Evolutionary conservation across 1,140 invertebrate species (phyloP), one percentile per base, ranked within the genome.

Genomic region (Neodiprion lecontei): DNA sequence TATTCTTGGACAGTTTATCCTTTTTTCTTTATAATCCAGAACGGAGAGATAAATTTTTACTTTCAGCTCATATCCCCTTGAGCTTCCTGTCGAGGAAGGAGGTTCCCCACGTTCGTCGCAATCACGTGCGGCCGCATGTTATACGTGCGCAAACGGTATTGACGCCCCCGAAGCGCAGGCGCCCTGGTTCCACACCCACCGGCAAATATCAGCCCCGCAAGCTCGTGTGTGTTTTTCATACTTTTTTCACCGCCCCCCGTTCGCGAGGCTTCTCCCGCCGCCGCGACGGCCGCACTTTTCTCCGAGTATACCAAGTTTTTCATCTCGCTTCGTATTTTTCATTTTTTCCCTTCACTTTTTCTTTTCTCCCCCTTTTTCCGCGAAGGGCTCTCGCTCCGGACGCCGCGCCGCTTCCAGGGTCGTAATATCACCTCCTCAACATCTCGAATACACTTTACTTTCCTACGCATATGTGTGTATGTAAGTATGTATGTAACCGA

Each of bases 81-180:
- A 40, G 28, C 28, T 40, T 40, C 1, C 28, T 40, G 28, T 40
- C 28, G 28, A 40, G 28, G 28, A 40, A 40, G 28, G 28, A 40
- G 28, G 28, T 40, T 40, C 28, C 28, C 28, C 28, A 40, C 28
- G 28, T 40, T 40, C 28, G 28, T 3, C 28, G 53, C 11, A 40
- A 61, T 61, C 53, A 61, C 53, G 53, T 61, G 53, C 53, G 53
- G 53, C 28, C 11, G 53, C 53, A 61, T 61, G 53, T 40, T 40
- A 40, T 61, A 61, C 53, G 53, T 61, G 53, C 53, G 53, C 53
- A 17, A 17, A 61, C 11, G 53, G 53, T 61, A 61, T 61, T 61
- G 53, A 61, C 53, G 53, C 53, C 53, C 53, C 53, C 53, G 53
- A 17, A 17, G 53, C 53, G 53, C 53, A 61, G 53, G 53, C 53